A percentile compares a stretch with the other conserved stretches of the same genome.
Evolutionary conservation across 2,113 vertebrate species (phyloP).

Genomic region (Bubo scandiacus): DNA sequence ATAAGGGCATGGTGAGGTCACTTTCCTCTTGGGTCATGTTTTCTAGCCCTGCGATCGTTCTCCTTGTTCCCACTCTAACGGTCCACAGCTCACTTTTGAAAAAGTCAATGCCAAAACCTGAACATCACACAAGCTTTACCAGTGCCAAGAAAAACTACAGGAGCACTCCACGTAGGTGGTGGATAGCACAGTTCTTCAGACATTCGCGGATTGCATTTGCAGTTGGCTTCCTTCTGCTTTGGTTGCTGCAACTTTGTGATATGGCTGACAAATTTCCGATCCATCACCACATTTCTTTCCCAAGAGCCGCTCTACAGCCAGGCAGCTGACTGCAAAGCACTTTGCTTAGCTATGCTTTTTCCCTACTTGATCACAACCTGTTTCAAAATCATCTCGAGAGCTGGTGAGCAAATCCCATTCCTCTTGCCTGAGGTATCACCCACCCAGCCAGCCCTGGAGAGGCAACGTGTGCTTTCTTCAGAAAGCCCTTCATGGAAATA

Average conservation of each 20-base stretch:
- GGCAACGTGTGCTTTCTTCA: accelerated
- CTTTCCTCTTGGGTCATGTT: background rate
- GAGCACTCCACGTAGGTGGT: accelerated
- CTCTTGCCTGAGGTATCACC: accelerated
- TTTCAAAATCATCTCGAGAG: background rate
- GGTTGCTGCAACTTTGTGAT: background rate
- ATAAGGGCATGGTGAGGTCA: background rate
- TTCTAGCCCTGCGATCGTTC: background rate
- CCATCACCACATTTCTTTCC: background rate
- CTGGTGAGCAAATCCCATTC: background rate
- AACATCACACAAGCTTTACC: background rate
- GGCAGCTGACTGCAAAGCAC: background rate
- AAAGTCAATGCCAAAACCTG: background rate
- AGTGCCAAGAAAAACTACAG: background rate
- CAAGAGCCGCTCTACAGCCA: background rate
- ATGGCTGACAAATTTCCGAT: accelerated
- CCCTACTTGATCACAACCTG: background rate
- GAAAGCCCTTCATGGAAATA: background rate
- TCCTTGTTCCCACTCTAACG: background rate
- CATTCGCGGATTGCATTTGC: accelerated
- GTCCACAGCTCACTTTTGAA: background rate
- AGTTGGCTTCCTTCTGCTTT: background rate
- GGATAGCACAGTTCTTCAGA: background rate
- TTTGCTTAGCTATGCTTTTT: background rate
- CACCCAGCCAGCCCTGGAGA: background rate